phyloP scores from a whole-genome alignment of 2,113 vertebrate genomes.

The Podarcis raffonei region DNA sequence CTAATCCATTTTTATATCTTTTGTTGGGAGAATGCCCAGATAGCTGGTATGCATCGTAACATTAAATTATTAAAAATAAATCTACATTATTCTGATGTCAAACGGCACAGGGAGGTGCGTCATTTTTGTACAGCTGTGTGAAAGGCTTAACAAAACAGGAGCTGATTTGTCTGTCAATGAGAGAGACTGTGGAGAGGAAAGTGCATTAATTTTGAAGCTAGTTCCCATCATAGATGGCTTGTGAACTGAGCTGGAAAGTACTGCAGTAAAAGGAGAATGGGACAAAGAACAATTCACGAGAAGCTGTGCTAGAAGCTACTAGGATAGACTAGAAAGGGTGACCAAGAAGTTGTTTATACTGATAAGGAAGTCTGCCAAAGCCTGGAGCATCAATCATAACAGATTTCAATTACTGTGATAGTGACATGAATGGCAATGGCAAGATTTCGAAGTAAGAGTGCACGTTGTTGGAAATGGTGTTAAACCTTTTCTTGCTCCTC shows the following conservation, averaged over 20 bases:
- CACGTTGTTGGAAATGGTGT: neutral
- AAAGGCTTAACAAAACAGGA: neutral
- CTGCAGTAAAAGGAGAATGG: neutral
- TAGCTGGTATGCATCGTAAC: neutral
- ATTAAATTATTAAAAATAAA: neutral
- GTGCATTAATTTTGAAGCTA: neutral
- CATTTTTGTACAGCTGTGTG: neutral
- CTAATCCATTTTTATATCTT: neutral
- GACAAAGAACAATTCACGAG: neutral
- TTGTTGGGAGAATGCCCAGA: neutral
- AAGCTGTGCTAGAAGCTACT: neutral
- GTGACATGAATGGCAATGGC: neutral
- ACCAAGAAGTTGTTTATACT: neutral
- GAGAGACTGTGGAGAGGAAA: neutral
- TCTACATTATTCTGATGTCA: conserved; percentile 11
- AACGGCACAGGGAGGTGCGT: neutral
- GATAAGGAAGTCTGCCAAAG: neutral
- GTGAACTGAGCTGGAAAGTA: neutral
- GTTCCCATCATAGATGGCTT: neutral
- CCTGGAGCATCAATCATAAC: conserved; percentile 2
- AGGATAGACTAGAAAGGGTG: neutral
- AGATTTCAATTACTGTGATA: conserved; percentile 22
- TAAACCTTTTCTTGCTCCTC: neutral
- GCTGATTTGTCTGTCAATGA: neutral
- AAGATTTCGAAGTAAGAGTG: neutral